Evolutionary conservation across 2,888 invertebrate genomes (phyloP), one percentile per base, ranked within the genome.

Genomic region (Drosophila birchii): DNA sequence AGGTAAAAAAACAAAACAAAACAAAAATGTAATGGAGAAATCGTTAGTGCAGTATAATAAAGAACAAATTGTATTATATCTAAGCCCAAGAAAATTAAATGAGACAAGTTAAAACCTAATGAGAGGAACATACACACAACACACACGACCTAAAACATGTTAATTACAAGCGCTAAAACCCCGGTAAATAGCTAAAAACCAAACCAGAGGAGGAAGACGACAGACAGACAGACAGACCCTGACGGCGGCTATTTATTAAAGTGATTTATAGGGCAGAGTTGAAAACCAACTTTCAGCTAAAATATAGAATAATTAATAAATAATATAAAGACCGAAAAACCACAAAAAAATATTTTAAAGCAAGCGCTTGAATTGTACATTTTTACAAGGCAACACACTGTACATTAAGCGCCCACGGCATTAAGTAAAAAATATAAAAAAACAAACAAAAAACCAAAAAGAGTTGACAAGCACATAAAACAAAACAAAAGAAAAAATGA

Each of bases 361-460:
- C 89, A 85, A 85, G 89, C 89, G 85, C 85, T 85, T 85, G 54
- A 78, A 88, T 82, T 87, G 87, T 89, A 89, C 87, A 85, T 83
- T 87, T 84, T 82, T 87, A 87, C 87, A 81, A 83, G 81, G 85
- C 82, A 84, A 83, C 51, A 53, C 51, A 53, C 85, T 88, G 82
- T 90, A 88, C 82, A 88, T 87, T 87, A 79, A 86, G 88, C 77
- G 89, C 82, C 85, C 82, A 79, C 78, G 78, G 85, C 66, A 81
- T 76, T 57, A 41, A 67, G 51, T 39, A 74, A 68, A 75, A 32
- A 60, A 53, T 38, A 36, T 69, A 74, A 53, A 75, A 26, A 23
- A 55, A 51, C 53, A 73, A 73, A 76, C 61, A 14, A 16, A 64
- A 78, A 74, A 80, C 67, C 45, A 67, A 75, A 68, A 76, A 38